Conservation (phyloP, 2,888 invertebrate genomes). For the Agonopterix alstromeriana region DNA sequence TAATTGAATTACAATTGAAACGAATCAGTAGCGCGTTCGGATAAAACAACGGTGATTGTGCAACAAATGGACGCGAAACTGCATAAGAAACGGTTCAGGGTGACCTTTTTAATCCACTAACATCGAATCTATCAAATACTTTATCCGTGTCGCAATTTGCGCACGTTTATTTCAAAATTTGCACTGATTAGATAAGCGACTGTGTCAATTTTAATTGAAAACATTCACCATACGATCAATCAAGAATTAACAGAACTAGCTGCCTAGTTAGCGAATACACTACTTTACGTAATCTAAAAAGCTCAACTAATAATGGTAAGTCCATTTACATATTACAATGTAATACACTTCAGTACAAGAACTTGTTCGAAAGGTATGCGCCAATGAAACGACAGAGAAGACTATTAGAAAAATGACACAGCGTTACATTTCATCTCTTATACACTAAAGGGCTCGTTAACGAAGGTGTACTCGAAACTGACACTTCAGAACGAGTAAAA, state of each 20-base stretch:
- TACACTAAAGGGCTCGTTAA: constrained; percentile 30
- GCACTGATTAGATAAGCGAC: constrained; percentile 10
- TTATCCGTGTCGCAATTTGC: constrained; percentile 28
- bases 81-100: constrained; percentile 53
- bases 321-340: too few species aligned
- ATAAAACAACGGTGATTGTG: constrained; percentile 30
- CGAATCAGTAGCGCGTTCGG: constrained; percentile 35
- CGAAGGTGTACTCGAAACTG: constrained; percentile 22
- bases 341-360: too few species aligned
- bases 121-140: constrained; percentile 27
- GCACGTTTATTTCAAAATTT: constrained; percentile 20
- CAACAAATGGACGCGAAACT: constrained; percentile 34
- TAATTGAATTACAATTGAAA: constrained; percentile 57
- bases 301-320: not conserved
- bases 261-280: not conserved
- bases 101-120: constrained; percentile 25
- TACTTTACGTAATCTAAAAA: not conserved
- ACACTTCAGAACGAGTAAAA: not conserved
- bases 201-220: constrained; percentile 10
- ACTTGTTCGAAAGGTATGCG: too few species aligned
- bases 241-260: not conserved
- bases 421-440: constrained; percentile 4
- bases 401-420: not conserved
- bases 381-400: too few species aligned
- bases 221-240: constrained; percentile 1